A percentile compares a stretch with the other conserved stretches of the same genome.
Conservation (phyloP, 2,113 vertebrate species). For the Psophia crepitans region DNA sequence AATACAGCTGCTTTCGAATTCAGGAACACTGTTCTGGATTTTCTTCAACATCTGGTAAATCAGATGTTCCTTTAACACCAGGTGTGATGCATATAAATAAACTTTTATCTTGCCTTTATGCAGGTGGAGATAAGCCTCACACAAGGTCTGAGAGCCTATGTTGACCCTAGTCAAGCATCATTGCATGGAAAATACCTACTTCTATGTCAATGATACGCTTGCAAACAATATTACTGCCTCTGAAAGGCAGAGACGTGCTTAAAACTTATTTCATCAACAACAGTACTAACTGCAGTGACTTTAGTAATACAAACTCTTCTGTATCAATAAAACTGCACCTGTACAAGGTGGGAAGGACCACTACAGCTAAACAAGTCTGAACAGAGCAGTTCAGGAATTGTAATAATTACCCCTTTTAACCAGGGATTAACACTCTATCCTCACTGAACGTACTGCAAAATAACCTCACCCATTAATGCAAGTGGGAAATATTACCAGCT, state of each 20-base stretch:
- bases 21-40: not conserved
- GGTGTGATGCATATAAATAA: not conserved
- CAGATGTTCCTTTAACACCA: conserved; percentile 4
- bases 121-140: not conserved
- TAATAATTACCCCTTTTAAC: not conserved
- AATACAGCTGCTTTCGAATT: conserved; percentile 42
- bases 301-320: not conserved
- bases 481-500: not conserved
- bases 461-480: not conserved
- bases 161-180: not conserved
- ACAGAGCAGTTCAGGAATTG: not conserved
- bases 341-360: not conserved
- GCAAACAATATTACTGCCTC: not conserved
- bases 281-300: not conserved
- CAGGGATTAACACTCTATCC: not conserved
- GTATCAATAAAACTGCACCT: not conserved
- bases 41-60: conserved; percentile 26
- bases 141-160: not conserved
- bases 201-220: not conserved
- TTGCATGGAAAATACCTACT: not conserved
- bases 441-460: not conserved
- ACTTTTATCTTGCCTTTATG: not conserved
- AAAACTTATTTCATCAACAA: not conserved
- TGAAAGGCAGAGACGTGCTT: not conserved
- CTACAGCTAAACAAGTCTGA: not conserved